A percentile compares a stretch with the other conserved stretches of the same genome.
These are phyloP conservation scores for Ibycter americanus DNA, from an alignment of 2,797 vertebrate genomes.

Conservation along the genomic window DNA sequence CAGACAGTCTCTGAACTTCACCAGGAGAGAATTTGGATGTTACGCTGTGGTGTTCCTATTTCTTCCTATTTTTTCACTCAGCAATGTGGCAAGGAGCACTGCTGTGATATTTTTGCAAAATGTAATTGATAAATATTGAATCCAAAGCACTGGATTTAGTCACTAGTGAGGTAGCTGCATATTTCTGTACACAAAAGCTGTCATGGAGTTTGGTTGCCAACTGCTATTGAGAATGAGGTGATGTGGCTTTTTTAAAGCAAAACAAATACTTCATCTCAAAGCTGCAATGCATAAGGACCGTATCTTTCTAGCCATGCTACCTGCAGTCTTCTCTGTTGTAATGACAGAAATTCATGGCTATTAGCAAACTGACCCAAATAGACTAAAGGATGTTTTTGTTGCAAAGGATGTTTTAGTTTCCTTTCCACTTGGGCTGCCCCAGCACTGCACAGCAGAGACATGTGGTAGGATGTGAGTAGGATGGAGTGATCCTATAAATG, in stretches of 20 bases:
- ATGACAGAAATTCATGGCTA: neutral
- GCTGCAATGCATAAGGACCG: neutral
- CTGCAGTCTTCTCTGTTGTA: neutral
- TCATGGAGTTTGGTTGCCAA: neutral
- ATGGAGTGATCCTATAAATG: neutral
- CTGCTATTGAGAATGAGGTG: neutral
- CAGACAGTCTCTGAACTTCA: neutral
- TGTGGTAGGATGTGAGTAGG: neutral
- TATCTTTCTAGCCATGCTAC: neutral
- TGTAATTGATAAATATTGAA: neutral
- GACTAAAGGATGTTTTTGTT: neutral
- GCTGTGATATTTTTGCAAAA: neutral
- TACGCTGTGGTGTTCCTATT: neutral
- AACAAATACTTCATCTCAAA: neutral
- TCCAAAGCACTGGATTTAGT: neutral
- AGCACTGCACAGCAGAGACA: neutral
- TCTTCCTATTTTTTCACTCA: neutral
- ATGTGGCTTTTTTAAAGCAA: neutral
- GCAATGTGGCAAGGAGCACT: neutral
- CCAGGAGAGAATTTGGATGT: neutral
- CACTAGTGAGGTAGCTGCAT: neutral
- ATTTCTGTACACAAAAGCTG: neutral
- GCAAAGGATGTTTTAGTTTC: neutral
- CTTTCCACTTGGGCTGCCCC: neutral
- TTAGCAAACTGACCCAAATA: neutral